Evolutionary conservation across 2,113 vertebrate genomes (phyloP), one percentile per base, ranked within the genome.

Genomic region (Petrocephalus zakoni): DNA sequence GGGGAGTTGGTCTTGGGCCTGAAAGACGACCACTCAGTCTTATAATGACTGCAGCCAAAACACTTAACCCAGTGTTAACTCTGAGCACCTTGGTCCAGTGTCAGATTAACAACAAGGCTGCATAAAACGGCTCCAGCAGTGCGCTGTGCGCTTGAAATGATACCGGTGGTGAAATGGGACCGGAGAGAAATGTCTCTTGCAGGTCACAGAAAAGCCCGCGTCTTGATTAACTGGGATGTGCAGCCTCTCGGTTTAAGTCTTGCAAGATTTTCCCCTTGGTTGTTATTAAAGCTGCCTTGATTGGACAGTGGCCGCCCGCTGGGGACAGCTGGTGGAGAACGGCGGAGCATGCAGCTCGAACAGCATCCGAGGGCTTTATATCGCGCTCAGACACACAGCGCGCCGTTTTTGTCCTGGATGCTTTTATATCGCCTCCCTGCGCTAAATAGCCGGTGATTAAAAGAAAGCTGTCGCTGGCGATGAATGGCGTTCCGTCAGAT

Each of bases 181-280:
- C 22, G 81, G 21, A 49, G 88, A 47, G 84, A 19, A 17, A n/a
- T 29, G 9, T 85, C 84, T 34, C 84, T 85, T 49, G 49, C 47
- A 85, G 84, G 49, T 93, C 92, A 93, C 88, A 88, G 92, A 92
- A 92, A 93, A 93, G 90, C 89, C 89, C 0, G 86, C 88, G 91
- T 90, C 91, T 92, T 93, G 93, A 94, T 93, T 93, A 94, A 93
- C 90, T 89, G 10, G 92, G 93, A 94, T 93, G 93, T 94, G 94
- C 94, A 91, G 92, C 92, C 92, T 92, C 93, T 87, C 56, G 92
- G 90, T 93, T 90, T 90, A 90, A 90, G 92, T 93, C 94, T 94
- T 93, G 29, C 91, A 91, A 87, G 93, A 92, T 91, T 92, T 92
- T 87, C 89, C 90, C 92, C 88, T 81, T 85, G 91, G 90, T 78